These are phyloP conservation scores for Aythya baeri DNA, from an alignment of 2,113 vertebrate species.

Conservation along the genomic window DNA sequence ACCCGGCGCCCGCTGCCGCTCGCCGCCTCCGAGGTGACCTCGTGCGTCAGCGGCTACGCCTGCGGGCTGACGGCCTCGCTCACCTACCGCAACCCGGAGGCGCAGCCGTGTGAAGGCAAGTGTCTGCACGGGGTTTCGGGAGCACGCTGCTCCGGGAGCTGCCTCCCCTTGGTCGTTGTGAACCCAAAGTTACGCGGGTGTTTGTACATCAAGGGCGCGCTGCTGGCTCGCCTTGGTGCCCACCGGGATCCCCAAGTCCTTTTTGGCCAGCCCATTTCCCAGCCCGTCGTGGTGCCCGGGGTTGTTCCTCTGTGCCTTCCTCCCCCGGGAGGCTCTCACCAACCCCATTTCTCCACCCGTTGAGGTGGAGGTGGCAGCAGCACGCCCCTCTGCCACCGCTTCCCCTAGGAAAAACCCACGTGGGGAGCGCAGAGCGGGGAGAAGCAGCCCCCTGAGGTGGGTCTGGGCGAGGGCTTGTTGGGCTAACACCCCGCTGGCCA, in stretches of 20 bases:
- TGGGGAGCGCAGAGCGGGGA: background rate
- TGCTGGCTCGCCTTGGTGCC: background rate
- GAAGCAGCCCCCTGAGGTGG: background rate
- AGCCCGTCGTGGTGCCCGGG: background rate
- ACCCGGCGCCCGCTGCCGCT: slow-evolving; percentile 85
- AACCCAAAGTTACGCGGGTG: background rate
- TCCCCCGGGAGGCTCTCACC: too few relatives aligned
- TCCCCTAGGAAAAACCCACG: background rate
- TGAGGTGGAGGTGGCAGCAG: too few relatives aligned
- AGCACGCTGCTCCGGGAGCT: background rate
- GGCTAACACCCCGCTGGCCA: background rate
- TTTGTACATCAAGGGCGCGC: background rate
- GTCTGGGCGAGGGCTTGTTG: background rate
- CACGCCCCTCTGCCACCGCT: too few relatives aligned
- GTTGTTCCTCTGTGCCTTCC: background rate
- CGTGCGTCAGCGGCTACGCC: slow-evolving; percentile 92
- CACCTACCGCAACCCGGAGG: slow-evolving; percentile 91
- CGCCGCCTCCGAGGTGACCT: slow-evolving; percentile 86
- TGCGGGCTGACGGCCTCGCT: slow-evolving; percentile 91
- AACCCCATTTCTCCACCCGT: too few relatives aligned
- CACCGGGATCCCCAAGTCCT: background rate
- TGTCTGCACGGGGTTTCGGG: background rate
- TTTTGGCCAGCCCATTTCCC: background rate
- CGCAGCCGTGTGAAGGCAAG: slow-evolving; percentile 90
- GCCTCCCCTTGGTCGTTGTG: background rate